Evolutionary conservation across 2,888 invertebrate species (phyloP), one percentile per base, ranked within the genome.

Genomic region (Hirudinaria manillensis): DNA sequence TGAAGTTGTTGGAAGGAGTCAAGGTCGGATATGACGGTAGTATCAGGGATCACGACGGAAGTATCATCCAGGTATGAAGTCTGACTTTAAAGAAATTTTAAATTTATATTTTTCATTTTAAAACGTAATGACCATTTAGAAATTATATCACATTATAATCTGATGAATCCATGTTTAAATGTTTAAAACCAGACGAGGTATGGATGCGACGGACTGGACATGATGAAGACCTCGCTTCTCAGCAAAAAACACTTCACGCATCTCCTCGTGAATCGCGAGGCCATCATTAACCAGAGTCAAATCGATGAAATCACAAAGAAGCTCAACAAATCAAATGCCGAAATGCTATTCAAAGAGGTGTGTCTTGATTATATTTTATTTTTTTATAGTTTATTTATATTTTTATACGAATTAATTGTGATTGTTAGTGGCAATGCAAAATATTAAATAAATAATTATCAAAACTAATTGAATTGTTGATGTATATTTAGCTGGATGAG

Each of bases 1-100:
- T 99, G 76, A 99, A 99, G 86, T 96, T 98, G 87, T 87, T 99
- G 78, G 99, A 99, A 87, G 97, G 97, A 6, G 85, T 99, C n/a
- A 89, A 89, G 74, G 92, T 98, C 0, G 89, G 90, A 75, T 98
- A 99, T 84, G 99, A 99, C 85, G 88, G 92, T 82, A 98, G 98
- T 0, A 99, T 99, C 0, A 89, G 98, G 78, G 98, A 99, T 84
- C 91, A 92, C 77, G 98, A 99, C 85, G 91, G 92, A 51, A 92
- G 92, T 83, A 89, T 99, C 0, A 89, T 99, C 73, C 98, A 95
- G 87, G 89, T 90, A 81, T 82, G 76, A 66, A 16, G 21, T 38
- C 13, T 74, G n/a, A 19, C n/a, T n/a, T n/a, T 16, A 3, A 45
- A 10, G 3, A 10, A 7, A 45, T 4, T 45, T 29, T 19, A 27